A percentile compares a stretch with the other conserved stretches of the same genome.
Conservation (phyloP, 2,888 invertebrate species). For the Drosophila emarginata region DNA sequence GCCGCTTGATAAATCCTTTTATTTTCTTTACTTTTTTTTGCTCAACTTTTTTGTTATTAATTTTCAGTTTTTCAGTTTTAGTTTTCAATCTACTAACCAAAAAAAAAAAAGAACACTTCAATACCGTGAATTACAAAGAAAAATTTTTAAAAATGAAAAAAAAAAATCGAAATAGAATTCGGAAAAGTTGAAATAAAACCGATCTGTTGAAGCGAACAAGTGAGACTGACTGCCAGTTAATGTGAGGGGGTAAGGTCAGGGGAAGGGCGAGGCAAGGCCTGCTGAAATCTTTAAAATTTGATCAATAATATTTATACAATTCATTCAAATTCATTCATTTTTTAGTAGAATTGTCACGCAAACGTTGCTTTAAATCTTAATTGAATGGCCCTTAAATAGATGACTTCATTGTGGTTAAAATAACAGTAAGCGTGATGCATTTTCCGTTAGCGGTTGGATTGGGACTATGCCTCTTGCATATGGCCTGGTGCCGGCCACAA, state of each 20-base stretch:
- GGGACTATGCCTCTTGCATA: constrained; percentile 7
- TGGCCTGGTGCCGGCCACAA: constrained; percentile 30
- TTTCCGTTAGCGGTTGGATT: constrained; percentile 29
- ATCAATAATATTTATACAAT: neutral
- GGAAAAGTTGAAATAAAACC: constrained; percentile 29
- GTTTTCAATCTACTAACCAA: neutral
- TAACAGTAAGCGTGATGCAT: constrained; percentile 43
- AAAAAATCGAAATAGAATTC: constrained; percentile 30
- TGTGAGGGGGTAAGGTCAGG: no score
- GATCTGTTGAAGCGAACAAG: constrained; percentile 29
- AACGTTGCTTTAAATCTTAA: no score
- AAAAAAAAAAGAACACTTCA: neutral
- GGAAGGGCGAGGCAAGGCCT: neutral
- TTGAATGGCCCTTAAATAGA: constrained; percentile 22
- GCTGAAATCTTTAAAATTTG: neutral
- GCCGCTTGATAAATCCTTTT: neutral
- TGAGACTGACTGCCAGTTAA: constrained; percentile 36
- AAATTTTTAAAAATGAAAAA: neutral
- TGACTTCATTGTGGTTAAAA: neutral
- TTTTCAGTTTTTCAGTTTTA: neutral
- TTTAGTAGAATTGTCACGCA: neutral
- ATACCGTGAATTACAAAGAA: neutral
- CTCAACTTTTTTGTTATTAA: neutral
- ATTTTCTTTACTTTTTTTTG: neutral
- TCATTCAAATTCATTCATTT: neutral